Evolutionary conservation across 1,140 invertebrate genomes (phyloP), one percentile per base, ranked within the genome.

Genomic region (Pectinophora gossypiella): DNA sequence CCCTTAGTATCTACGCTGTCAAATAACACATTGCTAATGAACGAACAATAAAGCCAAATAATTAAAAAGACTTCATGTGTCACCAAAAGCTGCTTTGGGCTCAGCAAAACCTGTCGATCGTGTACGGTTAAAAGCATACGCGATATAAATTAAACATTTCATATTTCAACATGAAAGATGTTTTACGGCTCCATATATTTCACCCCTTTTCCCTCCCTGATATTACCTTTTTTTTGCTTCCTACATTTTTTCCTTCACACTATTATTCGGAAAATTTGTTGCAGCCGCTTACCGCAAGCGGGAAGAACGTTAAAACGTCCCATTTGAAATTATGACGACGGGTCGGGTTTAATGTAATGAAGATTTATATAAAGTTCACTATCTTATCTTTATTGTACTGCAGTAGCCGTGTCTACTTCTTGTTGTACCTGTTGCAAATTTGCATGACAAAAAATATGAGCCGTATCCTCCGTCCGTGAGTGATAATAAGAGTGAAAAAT

Each of bases 351-450:
- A 68, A 63, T 47, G 56, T 78, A 78, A 83, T 68, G 68, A 76
- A 74, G 75, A 83, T 83, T 80, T 83, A 83, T 76, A 75, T 70
- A 67, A 71, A 72, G 2, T 32, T 32, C n/a, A 32, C 61, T 67
- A 69, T 67, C 59, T 67, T 70, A 72, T 74, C 57, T 71, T 64
- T 61, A 65, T 32, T 32, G n/a, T 32, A 12, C 27, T 32, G n/a
- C 27, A 12, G 9, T 32, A 32, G 27, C n/a, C n/a, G n/a, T 12
- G 9, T 12, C 27, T 32, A 32, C 27, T n/a, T 32, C n/a, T 32
- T 32, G 6, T 9, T 32, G 6, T 9, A 32, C 27, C 1, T 32
- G 27, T 32, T 32, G 27, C 27, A 7, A 32, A 12, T 32, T 32
- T 32, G n/a, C n/a, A n/a, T n/a, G n/a, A n/a, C n/a, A n/a, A n/a